phyloP scores from a whole-genome alignment of 2,113 vertebrate species.

The Thinocorus orbignyianus region DNA sequence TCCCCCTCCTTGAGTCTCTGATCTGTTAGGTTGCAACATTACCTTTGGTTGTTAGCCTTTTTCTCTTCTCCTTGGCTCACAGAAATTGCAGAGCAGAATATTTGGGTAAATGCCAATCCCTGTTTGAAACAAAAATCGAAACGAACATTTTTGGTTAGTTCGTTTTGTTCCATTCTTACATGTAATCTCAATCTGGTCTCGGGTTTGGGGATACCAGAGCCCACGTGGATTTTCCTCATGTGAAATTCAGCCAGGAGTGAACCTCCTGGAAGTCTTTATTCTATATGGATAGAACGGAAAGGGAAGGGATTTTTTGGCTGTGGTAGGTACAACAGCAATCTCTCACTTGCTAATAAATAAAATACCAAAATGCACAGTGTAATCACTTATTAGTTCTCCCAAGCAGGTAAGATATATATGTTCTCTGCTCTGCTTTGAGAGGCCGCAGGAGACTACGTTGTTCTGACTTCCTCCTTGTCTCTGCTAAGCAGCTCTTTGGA shows the following conservation, averaged over 20 bases:
- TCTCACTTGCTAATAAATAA: slow-evolving; percentile 10
- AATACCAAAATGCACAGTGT: slow-evolving; percentile 32
- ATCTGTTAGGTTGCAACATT: neutral
- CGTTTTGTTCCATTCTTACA: neutral
- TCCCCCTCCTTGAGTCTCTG: neutral
- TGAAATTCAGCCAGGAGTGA: neutral
- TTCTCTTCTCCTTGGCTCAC: neutral
- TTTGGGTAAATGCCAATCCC: neutral
- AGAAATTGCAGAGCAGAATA: neutral
- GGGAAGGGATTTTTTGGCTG: slow-evolving; percentile 27
- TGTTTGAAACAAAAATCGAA: neutral
- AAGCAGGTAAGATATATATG: neutral
- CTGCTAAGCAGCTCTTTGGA: neutral
- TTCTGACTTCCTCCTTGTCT: neutral
- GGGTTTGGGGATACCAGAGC: neutral
- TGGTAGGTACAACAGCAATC: neutral
- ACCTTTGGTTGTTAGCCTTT: neutral
- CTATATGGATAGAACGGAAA: neutral
- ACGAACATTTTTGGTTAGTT: neutral
- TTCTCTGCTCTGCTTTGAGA: neutral
- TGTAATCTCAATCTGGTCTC: neutral
- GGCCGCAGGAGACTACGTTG: neutral
- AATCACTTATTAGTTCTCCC: slow-evolving; percentile 1
- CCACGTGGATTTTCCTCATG: neutral
- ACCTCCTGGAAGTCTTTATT: neutral